Conservation (phyloP, 1,140 invertebrate genomes). For the Penaeus indicus region DNA sequence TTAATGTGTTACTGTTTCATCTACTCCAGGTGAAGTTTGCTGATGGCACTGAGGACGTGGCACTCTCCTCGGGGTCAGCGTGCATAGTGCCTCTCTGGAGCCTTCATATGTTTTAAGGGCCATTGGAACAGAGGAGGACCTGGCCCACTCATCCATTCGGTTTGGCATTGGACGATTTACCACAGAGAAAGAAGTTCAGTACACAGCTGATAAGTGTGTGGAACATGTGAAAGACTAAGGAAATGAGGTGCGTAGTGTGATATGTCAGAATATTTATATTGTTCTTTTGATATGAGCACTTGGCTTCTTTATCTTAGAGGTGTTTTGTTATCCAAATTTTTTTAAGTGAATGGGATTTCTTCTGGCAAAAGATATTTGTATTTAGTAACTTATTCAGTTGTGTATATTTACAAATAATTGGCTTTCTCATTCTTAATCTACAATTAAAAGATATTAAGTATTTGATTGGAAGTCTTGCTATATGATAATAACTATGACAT, state of each 20-base stretch:
- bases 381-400: too few relatives aligned
- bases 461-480: too few relatives aligned
- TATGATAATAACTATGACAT: too few relatives aligned
- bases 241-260: slow-evolving; percentile 83
- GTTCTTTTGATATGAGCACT: background rate
- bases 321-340: too few relatives aligned
- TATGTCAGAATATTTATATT: too few relatives aligned
- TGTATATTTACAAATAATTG: too few relatives aligned
- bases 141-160: slow-evolving; percentile 98
- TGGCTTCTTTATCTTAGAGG: background rate
- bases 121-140: slow-evolving; percentile 97
- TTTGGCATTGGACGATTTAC: slow-evolving; percentile 99
- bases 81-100: slow-evolving; percentile 98
- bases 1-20: background rate
- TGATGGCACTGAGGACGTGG: slow-evolving; percentile 96
- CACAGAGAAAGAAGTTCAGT: slow-evolving; percentile 95
- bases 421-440: too few relatives aligned
- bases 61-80: slow-evolving; percentile 91
- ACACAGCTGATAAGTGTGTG: slow-evolving; percentile 91
- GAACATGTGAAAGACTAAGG: slow-evolving; percentile 90
- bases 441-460: too few relatives aligned
- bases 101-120: slow-evolving; percentile 98
- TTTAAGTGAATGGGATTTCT: too few relatives aligned
- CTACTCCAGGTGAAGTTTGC: slow-evolving; percentile 81
- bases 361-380: too few relatives aligned